Evolutionary conservation across 2,888 invertebrate species (phyloP).

Genomic region (Pediacus dermestoides): DNA sequence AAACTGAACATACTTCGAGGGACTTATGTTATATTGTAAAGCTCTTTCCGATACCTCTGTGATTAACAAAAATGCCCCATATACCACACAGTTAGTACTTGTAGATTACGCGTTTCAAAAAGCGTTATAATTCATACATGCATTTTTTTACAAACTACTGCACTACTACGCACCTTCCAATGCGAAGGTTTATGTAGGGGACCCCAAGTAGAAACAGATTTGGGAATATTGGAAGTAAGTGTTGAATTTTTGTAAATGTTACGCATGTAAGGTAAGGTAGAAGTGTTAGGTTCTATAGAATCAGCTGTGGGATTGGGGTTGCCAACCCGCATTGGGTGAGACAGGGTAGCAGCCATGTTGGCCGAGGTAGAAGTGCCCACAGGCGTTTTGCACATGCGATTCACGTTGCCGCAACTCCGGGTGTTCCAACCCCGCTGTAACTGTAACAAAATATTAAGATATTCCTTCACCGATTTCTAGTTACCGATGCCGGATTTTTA

Average conservation of each 20-base stretch:
- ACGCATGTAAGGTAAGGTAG: constrained; percentile 51
- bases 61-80: too few relatives aligned
- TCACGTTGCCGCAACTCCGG: constrained; percentile 51
- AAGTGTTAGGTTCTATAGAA: constrained; percentile 47
- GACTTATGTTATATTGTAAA: too few relatives aligned
- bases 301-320: constrained; percentile 42
- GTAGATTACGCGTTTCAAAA: too few relatives aligned
- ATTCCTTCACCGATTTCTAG: constrained; percentile 37
- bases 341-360: constrained; percentile 50
- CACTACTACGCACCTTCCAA: constrained; percentile 61
- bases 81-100: too few relatives aligned
- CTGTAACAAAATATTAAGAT: constrained; percentile 43
- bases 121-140: too few relatives aligned
- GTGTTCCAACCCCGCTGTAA: constrained; percentile 54
- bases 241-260: constrained; percentile 49
- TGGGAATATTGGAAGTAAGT: constrained; percentile 53
- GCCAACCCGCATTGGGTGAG: constrained; percentile 40
- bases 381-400: constrained; percentile 48
- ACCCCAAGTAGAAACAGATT: constrained; percentile 62
- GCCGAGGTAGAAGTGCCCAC: constrained; percentile 48
- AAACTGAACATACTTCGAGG: too few relatives aligned
- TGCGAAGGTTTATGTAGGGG: constrained; percentile 62
- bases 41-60: too few relatives aligned
- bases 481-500: too few relatives aligned
- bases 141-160: too few relatives aligned